A percentile compares a stretch with the other conserved stretches of the same genome.
These are phyloP conservation scores for Amia ocellicauda DNA, from an alignment of 2,113 vertebrate genomes.

Conservation along the genomic window DNA sequence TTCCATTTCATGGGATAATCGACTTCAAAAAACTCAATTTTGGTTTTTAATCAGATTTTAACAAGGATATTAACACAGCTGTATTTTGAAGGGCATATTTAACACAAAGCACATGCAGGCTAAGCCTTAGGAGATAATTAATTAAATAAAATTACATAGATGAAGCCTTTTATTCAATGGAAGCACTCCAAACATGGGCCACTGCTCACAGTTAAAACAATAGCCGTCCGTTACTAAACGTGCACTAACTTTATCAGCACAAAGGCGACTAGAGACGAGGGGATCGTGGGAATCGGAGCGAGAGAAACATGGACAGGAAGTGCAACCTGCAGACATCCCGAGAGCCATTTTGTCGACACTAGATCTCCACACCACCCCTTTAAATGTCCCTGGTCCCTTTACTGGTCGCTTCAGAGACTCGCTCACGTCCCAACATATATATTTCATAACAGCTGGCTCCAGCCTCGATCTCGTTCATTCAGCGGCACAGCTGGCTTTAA, in stretches of 20 bases:
- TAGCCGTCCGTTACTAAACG: conserved; percentile 47
- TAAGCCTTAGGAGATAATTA: conserved; percentile 78
- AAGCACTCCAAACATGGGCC: conserved; percentile 53
- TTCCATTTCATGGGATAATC: conserved; percentile 84
- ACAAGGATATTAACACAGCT: conserved; percentile 77
- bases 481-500: too few relatives aligned
- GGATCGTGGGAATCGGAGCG: background rate
- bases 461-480: too few relatives aligned
- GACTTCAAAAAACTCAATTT: conserved; percentile 82
- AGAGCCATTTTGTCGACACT: too few relatives aligned
- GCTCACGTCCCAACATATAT: too few relatives aligned
- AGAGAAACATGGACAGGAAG: conserved; percentile 8
- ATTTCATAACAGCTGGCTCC: too few relatives aligned
- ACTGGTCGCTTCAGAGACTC: too few relatives aligned
- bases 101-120: conserved; percentile 76
- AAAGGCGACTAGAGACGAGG: background rate
- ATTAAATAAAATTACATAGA: conserved; percentile 83
- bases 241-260: conserved; percentile 23
- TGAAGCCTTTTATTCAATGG: conserved; percentile 52
- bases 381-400: too few relatives aligned
- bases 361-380: too few relatives aligned
- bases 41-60: conserved; percentile 81
- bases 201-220: conserved; percentile 50
- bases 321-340: too few relatives aligned
- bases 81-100: conserved; percentile 72